Evolutionary conservation across 1,140 invertebrate species (phyloP), one percentile per base, ranked within the genome.

Genomic region (Uloborus diversus): DNA sequence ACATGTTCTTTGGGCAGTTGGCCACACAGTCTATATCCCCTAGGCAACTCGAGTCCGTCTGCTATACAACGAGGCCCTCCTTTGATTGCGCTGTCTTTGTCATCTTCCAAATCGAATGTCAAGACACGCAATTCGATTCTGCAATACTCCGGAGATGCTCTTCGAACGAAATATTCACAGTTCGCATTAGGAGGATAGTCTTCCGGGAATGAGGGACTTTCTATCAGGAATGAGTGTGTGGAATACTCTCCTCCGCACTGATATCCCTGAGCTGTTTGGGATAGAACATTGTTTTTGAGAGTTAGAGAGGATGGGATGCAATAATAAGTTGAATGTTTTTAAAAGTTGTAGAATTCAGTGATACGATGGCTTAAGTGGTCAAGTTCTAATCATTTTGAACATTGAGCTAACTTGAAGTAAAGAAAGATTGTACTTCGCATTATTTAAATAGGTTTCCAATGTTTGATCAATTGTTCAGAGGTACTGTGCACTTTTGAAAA

Each of bases 1-100:
- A 61, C 56, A 20, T 76, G 73, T 32, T 70, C 70, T 32, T 75
- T 70, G 20, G 69, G 80, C 20, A 79, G 20, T 4, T 37, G 33
- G 11, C 82, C 84, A 70, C 84, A 85, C 13, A 84, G 27, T 33
- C 61, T 81, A 33, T 80, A 68, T 13, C 81, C 83, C 1, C 81
- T 56, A 0, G 73, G 73, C 20, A 84, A 33, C 27, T 84, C 82
- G 7, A 85, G 57, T 49, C 81, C 83, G 59, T 85, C 83, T 9
- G 81, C 73, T 11, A 68, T 42, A 62, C 84, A 84, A 11, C 49
- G 13, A n/a, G n/a, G n/a, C n/a, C n/a, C n/a, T n/a, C n/a, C n/a
- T n/a, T n/a, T n/a, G n/a, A n/a, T n/a, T n/a, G n/a, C n/a, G 17
- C 66, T 68, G 35, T 84, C 83, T 4, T 57, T 66, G 0, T 65